A percentile compares a stretch with the other conserved stretches of the same genome.
These are phyloP conservation scores for Metridium senile DNA, from an alignment of 92 coral and sea anemone species.

Conservation along the genomic window DNA sequence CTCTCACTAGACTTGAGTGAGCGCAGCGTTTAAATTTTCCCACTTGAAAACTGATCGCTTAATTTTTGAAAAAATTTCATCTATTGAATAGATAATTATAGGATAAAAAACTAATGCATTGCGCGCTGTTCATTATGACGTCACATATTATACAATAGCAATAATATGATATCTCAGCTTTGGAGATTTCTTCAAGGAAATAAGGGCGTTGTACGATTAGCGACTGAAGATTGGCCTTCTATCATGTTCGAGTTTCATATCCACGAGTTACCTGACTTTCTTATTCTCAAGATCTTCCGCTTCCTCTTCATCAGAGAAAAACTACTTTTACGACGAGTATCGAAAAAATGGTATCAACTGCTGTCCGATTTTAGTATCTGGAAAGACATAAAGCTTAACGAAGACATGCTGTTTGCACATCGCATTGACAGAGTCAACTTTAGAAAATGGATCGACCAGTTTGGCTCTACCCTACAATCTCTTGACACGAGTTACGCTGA, in stretches of 20 bases:
- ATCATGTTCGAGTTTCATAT: conserved; percentile 20
- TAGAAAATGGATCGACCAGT: conserved; percentile 62
- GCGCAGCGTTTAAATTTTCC: no score
- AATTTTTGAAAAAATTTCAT: no score
- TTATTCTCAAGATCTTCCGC: conserved; percentile 63
- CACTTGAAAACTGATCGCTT: no score
- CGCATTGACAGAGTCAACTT: conserved; percentile 45
- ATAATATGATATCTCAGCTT: conserved; percentile 8
- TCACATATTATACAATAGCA: not conserved
- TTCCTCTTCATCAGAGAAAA: conserved; percentile 60
- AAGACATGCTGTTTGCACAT: conserved; percentile 44
- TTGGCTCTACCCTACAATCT: conserved; percentile 66
- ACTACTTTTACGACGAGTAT: conserved; percentile 69
- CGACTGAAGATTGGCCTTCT: not conserved
- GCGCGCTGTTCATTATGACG: not conserved
- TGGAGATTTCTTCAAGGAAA: conserved; percentile 12
- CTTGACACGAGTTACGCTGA: conserved; percentile 60
- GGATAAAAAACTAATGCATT: no score
- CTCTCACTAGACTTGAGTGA: no score
- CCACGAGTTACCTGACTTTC: conserved; percentile 66
- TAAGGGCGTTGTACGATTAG: conserved; percentile 1
- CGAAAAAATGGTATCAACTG: conserved; percentile 79
- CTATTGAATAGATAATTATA: no score
- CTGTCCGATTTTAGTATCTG: conserved; percentile 83
- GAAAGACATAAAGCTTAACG: conserved; percentile 68